Percentiles rank a stretch among this genome's conserved stretches.
phyloP scores from a whole-genome alignment of 2,113 vertebrate species.

The Pachyramphus minor region DNA sequence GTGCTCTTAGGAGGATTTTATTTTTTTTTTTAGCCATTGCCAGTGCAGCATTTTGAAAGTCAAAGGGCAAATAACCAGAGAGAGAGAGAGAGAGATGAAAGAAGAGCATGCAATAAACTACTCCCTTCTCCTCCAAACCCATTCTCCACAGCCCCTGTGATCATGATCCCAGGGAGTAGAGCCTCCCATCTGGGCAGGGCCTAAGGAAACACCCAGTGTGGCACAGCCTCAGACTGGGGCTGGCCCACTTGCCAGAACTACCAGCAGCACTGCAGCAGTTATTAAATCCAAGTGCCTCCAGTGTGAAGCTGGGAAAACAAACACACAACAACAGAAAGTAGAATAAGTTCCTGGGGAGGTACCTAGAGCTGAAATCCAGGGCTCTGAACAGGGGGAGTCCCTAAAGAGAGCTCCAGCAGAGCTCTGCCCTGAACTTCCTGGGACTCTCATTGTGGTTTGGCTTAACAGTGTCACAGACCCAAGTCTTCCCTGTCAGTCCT shows the following conservation, averaged over 20 bases:
- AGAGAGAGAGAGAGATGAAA: not conserved
- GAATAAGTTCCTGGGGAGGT: not conserved
- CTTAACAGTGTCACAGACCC: not conserved
- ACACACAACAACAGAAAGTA: not conserved
- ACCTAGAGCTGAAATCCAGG: not conserved
- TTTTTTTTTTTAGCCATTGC: not conserved
- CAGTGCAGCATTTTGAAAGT: not conserved
- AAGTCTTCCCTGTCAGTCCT: not conserved
- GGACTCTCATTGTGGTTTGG: not conserved
- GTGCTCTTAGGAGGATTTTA: not conserved
- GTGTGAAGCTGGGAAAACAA: not conserved
- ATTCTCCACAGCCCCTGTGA: not conserved
- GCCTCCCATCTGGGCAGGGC: not conserved
- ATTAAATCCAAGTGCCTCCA: not conserved
- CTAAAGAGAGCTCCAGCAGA: not conserved
- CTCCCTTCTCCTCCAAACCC: not conserved
- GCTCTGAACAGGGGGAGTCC: not conserved
- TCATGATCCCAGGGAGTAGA: not conserved
- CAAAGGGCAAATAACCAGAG: not conserved
- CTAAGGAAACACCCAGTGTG: not conserved
- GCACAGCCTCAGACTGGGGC: not conserved
- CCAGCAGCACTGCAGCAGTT: not conserved
- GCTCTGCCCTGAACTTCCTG: not conserved
- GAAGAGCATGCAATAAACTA: not conserved
- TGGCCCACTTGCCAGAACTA: not conserved